A percentile compares a stretch with the other conserved stretches of the same genome.
phyloP scores from a whole-genome alignment of 1,140 invertebrate species.

The Penaeus vannamei region DNA sequence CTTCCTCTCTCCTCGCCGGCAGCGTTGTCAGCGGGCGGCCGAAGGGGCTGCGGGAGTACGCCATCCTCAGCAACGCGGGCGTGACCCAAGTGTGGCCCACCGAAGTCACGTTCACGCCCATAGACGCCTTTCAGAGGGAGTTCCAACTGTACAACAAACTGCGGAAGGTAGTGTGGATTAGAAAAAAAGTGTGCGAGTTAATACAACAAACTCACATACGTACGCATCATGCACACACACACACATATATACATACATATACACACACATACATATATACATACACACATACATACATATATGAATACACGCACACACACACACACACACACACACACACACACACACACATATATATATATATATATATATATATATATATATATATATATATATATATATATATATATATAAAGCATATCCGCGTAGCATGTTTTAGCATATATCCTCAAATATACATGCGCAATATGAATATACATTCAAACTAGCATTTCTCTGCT shows the following conservation, averaged over 20 bases:
- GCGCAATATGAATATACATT: neutral
- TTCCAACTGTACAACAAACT: conserved; percentile 29
- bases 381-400: neutral
- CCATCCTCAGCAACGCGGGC: conserved; percentile 55
- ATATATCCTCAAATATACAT: neutral
- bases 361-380: neutral
- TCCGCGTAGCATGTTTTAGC: neutral
- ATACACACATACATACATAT: too few relatives aligned
- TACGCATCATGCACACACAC: neutral
- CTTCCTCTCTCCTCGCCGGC: neutral
- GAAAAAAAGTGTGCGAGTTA: neutral
- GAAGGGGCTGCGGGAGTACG: conserved; percentile 38
- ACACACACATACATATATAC: neutral
- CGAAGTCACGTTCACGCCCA: conserved; percentile 56
- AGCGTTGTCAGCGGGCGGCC: conserved; percentile 47
- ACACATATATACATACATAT: neutral
- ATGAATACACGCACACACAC: too few relatives aligned
- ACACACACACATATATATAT: neutral
- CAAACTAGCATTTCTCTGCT: neutral
- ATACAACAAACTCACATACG: too few relatives aligned
- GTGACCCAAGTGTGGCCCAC: conserved; percentile 56
- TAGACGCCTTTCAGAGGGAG: conserved; percentile 50
- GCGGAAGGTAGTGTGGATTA: conserved; percentile 15
- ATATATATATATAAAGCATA: too few relatives aligned
- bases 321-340: neutral